Percentiles rank a stretch among this genome's conserved stretches.
Conservation (phyloP, 2,797 vertebrate species). For the Sorex maritimensis region DNA sequence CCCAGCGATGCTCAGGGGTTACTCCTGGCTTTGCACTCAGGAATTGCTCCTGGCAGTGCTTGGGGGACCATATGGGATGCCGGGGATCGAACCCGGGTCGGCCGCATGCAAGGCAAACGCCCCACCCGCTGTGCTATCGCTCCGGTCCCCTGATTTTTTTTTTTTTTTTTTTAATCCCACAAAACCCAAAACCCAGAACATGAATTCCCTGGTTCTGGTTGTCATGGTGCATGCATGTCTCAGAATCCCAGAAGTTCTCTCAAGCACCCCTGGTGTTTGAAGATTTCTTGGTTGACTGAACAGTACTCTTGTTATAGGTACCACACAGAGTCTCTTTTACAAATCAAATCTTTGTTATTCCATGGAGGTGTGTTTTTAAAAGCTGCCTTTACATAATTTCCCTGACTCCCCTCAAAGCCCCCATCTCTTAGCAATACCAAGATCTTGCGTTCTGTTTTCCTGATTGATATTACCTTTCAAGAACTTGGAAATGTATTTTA, state of each 20-base stretch:
- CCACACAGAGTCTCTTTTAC: neutral
- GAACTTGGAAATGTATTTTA: neutral
- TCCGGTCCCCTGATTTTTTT: too few species aligned
- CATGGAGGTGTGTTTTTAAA: neutral
- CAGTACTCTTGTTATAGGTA: neutral
- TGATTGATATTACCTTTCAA: neutral
- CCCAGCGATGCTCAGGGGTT: too few species aligned
- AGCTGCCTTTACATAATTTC: too few species aligned
- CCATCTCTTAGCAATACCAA: neutral
- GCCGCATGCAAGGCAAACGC: too few species aligned
- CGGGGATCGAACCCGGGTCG: too few species aligned
- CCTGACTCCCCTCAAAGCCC: neutral
- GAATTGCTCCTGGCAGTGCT: too few species aligned
- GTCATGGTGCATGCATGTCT: fast-evolving
- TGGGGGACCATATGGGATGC: too few species aligned
- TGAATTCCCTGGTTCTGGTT: too few species aligned
- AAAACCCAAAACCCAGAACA: too few species aligned
- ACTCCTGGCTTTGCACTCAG: too few species aligned
- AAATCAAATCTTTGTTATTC: neutral
- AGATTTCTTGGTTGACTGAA: neutral
- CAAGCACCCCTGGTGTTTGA: neutral
- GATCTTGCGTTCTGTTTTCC: neutral
- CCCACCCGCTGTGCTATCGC: too few species aligned
- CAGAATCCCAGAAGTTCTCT: neutral
- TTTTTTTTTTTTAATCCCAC: too few species aligned